Evolutionary conservation across 2,113 vertebrate species (phyloP), one percentile per base, ranked within the genome.

Genomic region (Machaerirhynchus nigripectus): DNA sequence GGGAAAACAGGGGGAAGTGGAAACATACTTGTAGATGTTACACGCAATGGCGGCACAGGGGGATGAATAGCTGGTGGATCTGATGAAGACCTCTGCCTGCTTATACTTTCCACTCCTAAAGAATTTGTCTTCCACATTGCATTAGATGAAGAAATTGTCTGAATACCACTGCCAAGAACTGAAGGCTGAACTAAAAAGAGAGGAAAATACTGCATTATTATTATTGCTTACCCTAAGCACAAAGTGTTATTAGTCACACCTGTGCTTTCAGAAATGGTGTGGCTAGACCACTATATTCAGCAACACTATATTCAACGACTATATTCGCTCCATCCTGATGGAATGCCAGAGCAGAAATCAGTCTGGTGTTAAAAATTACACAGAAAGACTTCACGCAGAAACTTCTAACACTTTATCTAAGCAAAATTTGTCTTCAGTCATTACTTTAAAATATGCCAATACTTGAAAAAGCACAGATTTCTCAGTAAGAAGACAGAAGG

Each of bases 21-120:
- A 84, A 97, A 97, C 98, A 97, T 98, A 99, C 99, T 99, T 98
- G 99, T 98, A 93, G 99, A 99, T 87, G 99, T 99, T 97, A 99
- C 98, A 84, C 99, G 99, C 93, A 99, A 97, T 67, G 99, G 99
- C 71, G 99, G 99, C 74, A 99, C 98, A 76, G 99, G 99, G 37
- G 99, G 99, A 96, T 99, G 99, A 98, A 99, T 99, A 98, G 99
- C 99, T 97, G 99, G 99, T 90, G 99, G 99, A 98, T 99, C 99
- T 67, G 99, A 99, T 93, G 99, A 99, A 59, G 99, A 99, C 95
- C 99, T 98, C 97, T 99, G 99, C 95, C 99, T 97, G 97, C 99
- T 99, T 40, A 97, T 95, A 26, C 97, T 98, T 79, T 98, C 98
- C 97, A 98, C 98, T 97, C 99, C 98, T 96, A 99, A 96, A 96